Conservation (phyloP, 1,140 invertebrate species). For the Goniozus legneri region DNA sequence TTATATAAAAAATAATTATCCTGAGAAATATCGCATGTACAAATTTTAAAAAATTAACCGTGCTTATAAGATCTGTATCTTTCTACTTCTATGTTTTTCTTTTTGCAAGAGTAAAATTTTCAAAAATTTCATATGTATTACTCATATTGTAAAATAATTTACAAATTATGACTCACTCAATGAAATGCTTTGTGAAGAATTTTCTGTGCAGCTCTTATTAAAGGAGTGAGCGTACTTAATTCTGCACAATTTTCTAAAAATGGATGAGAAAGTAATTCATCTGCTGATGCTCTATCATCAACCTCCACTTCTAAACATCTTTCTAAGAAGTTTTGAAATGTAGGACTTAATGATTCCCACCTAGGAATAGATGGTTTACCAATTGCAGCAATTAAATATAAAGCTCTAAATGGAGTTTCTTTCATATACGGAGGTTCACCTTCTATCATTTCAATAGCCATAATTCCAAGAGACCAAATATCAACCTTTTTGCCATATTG, state of each 20-base stretch:
- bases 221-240: conserved; percentile 77
- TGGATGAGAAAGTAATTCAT: conserved; percentile 81
- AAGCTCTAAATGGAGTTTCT: conserved; percentile 87
- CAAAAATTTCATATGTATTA: background rate
- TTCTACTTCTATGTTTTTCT: too few species aligned
- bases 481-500: conserved; percentile 90
- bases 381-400: conserved; percentile 94
- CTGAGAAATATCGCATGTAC: too few species aligned
- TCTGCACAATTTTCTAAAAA: conserved; percentile 86
- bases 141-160: background rate
- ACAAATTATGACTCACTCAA: conserved; percentile 1
- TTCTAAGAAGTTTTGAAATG: conserved; percentile 82
- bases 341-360: conserved; percentile 75
- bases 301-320: conserved; percentile 91
- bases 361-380: conserved; percentile 88
- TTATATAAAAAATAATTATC: too few species aligned
- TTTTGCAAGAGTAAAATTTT: too few species aligned
- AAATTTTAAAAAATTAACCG: too few species aligned
- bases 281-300: conserved; percentile 78
- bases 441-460: conserved; percentile 99
- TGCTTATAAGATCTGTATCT: too few species aligned
- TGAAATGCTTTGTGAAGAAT: conserved; percentile 62
- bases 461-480: conserved; percentile 94
- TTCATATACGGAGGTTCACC: conserved; percentile 74
- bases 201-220: conserved; percentile 86